These are phyloP conservation scores for Sterrhoptilus dennistouni DNA, from an alignment of 2,113 vertebrate species.

Conservation along the genomic window DNA sequence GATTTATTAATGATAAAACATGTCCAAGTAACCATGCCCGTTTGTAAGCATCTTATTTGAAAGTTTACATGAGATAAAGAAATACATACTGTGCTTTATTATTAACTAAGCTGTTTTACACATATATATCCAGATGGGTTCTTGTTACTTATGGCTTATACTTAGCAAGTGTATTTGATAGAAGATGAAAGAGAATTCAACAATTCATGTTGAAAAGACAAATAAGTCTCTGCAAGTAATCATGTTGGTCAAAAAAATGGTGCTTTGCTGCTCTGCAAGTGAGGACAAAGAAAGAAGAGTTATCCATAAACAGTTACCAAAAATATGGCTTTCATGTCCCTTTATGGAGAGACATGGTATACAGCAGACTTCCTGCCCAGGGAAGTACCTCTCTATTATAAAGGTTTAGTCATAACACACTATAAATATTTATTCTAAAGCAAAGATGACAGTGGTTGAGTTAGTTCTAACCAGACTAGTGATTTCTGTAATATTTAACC, in stretches of 20 bases:
- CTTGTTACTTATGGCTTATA: not conserved
- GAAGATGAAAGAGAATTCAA: not conserved
- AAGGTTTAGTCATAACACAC: not conserved
- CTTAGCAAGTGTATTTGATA: not conserved
- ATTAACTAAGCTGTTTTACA: not conserved
- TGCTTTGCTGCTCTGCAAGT: not conserved
- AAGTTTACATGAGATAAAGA: not conserved
- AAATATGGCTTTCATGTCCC: not conserved
- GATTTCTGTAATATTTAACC: not conserved
- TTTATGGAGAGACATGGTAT: not conserved
- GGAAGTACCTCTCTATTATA: not conserved
- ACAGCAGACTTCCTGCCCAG: not conserved
- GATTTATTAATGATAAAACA: not conserved
- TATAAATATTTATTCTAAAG: not conserved
- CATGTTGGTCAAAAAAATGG: not conserved
- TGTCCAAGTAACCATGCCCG: not conserved
- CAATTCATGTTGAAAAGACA: not conserved
- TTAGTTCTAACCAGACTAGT: not conserved
- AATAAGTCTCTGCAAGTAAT: not conserved
- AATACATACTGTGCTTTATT: not conserved
- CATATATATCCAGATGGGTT: not conserved
- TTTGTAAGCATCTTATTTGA: not conserved
- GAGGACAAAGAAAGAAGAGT: not conserved
- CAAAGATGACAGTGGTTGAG: not conserved
- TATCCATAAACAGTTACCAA: not conserved